Evolutionary conservation across 2,113 vertebrate species (phyloP).

Genomic region (Larimichthys crocea): DNA sequence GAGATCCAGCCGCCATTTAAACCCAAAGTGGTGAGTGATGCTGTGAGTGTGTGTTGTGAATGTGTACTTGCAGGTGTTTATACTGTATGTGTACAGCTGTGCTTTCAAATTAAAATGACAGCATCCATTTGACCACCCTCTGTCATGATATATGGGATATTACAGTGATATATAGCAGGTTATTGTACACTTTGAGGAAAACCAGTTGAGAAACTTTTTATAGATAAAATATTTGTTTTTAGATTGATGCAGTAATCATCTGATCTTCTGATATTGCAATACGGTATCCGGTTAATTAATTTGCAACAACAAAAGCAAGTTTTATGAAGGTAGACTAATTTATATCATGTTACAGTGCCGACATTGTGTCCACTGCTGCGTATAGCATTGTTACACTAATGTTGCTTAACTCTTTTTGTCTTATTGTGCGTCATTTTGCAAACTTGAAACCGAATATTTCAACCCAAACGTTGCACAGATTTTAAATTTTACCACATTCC

Average conservation of each 20-base stretch:
- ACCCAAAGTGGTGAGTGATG: slow-evolving; percentile 95
- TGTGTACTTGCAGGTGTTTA: slow-evolving; percentile 80
- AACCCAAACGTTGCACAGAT: too few relatives aligned
- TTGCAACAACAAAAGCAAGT: background rate
- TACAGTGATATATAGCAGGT: background rate
- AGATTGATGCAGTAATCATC: too few relatives aligned
- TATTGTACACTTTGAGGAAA: background rate
- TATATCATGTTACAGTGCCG: background rate
- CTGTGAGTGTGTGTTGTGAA: background rate
- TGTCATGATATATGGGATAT: background rate
- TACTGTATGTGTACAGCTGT: background rate
- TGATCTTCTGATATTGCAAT: too few relatives aligned
- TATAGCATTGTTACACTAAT: too few relatives aligned
- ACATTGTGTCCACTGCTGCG: too few relatives aligned
- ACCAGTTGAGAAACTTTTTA: background rate
- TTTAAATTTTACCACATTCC: too few relatives aligned
- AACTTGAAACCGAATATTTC: too few relatives aligned
- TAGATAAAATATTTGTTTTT: background rate
- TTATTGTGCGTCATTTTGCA: too few relatives aligned
- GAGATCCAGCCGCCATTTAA: slow-evolving; percentile 99
- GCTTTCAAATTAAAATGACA: background rate
- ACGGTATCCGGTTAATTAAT: background rate
- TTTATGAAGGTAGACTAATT: too few relatives aligned
- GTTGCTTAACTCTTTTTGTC: too few relatives aligned
- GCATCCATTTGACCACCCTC: background rate